A percentile compares a stretch with the other conserved stretches of the same genome.
These are phyloP conservation scores for Podarcis raffonei DNA, from an alignment of 2,113 vertebrate genomes.

Conservation along the genomic window DNA sequence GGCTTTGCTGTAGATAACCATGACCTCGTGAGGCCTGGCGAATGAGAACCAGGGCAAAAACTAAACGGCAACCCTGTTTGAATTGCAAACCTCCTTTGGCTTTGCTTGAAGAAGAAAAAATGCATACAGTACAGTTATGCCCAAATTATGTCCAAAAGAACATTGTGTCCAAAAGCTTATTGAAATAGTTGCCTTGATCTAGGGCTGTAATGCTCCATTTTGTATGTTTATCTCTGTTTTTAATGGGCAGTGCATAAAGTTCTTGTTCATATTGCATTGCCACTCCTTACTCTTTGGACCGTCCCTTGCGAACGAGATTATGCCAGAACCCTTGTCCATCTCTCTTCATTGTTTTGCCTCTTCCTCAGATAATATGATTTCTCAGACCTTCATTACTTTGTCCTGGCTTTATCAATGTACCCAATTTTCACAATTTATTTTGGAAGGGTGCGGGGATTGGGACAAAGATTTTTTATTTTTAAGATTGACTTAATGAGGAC, in stretches of 20 bases:
- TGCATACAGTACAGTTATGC: neutral
- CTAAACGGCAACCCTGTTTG: neutral
- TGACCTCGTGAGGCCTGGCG: too few relatives aligned
- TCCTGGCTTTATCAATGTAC: neutral
- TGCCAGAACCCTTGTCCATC: neutral
- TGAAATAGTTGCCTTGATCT: slow-evolving; percentile 1
- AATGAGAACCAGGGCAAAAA: too few relatives aligned
- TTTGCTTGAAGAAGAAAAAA: neutral
- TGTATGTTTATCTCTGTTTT: slow-evolving; percentile 2
- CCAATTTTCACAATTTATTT: neutral
- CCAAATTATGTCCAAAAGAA: slow-evolving; percentile 3
- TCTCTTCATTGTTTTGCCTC: neutral
- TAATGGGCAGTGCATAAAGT: neutral
- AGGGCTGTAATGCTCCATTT: neutral
- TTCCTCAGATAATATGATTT: neutral
- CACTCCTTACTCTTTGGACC: neutral
- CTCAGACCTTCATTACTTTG: neutral
- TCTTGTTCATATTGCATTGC: slow-evolving; percentile 8
- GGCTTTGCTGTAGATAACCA: too few relatives aligned
- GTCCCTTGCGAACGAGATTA: neutral
- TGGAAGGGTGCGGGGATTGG: neutral
- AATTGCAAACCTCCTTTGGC: neutral
- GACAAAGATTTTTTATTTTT: neutral
- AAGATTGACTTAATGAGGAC: neutral
- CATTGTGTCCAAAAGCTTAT: neutral